Evolutionary conservation across 2,797 vertebrate genomes (phyloP).

Genomic region (Adelosebastes latens): DNA sequence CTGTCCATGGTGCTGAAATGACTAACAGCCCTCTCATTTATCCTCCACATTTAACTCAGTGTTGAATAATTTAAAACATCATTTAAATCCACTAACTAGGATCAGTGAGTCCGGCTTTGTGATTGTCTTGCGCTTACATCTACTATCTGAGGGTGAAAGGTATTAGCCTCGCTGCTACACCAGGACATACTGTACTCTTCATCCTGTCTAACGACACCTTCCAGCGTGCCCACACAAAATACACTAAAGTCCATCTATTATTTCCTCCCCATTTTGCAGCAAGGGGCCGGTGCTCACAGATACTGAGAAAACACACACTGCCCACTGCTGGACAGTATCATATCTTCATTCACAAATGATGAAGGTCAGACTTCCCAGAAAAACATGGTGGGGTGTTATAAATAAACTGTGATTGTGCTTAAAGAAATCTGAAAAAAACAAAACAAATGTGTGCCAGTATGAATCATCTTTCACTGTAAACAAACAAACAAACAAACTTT

Average conservation of each 20-base stretch:
- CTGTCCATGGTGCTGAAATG: constrained; percentile 78
- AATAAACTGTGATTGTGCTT: neutral
- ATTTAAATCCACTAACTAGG: constrained; percentile 26
- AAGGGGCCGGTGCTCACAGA: constrained; percentile 49
- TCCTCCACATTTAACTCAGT: constrained; percentile 3
- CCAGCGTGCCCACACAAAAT: constrained; percentile 39
- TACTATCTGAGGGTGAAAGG: neutral
- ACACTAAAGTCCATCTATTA: constrained; percentile 27
- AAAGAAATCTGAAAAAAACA: neutral
- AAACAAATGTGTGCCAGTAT: neutral
- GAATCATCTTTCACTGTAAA: neutral
- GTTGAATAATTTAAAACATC: constrained; percentile 50
- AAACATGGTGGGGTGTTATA: constrained; percentile 1
- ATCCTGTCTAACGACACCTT: neutral
- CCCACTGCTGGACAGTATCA: constrained; percentile 76
- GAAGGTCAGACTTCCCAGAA: constrained; percentile 72
- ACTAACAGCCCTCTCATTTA: neutral
- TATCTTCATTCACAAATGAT: constrained; percentile 63
- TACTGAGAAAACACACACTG: constrained; percentile 67
- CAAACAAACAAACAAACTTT: constrained; percentile 8
- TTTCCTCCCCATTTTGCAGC: constrained; percentile 58
- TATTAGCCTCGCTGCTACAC: neutral
- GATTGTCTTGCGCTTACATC: neutral
- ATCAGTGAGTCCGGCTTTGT: constrained; percentile 6
- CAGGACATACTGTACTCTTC: constrained; percentile 37